These are phyloP conservation scores for Lutjanus argentimaculatus DNA, from an alignment of 2,797 vertebrate genomes.

Conservation along the genomic window DNA sequence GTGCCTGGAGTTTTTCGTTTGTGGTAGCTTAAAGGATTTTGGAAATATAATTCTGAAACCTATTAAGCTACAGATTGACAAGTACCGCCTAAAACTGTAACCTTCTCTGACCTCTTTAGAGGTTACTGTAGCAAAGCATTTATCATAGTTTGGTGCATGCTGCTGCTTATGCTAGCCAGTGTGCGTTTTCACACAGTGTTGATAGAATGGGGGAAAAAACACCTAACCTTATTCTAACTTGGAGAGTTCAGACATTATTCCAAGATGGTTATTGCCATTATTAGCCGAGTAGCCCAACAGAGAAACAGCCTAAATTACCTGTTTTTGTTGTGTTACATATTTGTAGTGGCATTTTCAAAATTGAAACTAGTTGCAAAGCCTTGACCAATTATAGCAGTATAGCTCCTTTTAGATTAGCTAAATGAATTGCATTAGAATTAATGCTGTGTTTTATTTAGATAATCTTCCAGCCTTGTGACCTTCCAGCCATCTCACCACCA, in stretches of 20 bases:
- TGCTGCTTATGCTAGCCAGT: neutral
- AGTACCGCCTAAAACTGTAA: neutral
- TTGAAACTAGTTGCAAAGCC: neutral
- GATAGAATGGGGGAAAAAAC: neutral
- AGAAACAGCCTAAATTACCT: neutral
- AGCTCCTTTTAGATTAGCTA: neutral
- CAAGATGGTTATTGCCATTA: neutral
- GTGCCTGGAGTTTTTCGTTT: neutral
- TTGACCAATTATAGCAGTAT: neutral
- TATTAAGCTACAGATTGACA: neutral
- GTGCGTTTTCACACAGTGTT: neutral
- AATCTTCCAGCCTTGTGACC: neutral
- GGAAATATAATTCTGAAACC: neutral
- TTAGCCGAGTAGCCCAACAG: neutral
- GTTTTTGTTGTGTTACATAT: neutral
- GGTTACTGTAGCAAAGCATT: neutral
- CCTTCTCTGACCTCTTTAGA: neutral
- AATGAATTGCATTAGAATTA: neutral
- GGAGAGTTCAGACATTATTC: neutral
- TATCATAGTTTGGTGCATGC: neutral
- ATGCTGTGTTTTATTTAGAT: neutral
- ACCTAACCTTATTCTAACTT: neutral
- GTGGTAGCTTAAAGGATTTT: constrained; percentile 8
- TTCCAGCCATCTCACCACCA: neutral
- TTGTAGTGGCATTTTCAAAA: neutral